phyloP scores from a whole-genome alignment of 2,888 invertebrate genomes.

The Ceriagrion tenellum region DNA sequence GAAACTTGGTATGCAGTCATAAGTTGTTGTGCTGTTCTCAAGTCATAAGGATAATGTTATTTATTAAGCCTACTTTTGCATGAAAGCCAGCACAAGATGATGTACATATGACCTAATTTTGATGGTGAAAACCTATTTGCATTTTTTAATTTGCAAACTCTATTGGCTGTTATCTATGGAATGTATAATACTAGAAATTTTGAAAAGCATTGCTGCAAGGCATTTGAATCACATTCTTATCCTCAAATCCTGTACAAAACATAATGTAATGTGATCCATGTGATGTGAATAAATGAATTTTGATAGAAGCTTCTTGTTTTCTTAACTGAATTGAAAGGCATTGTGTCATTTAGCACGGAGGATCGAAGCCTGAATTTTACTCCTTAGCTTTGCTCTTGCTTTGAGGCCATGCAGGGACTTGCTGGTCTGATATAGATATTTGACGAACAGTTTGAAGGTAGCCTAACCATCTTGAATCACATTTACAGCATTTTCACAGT shows the following conservation, averaged over 20 bases:
- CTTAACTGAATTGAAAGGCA: background rate
- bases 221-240: conserved; percentile 41
- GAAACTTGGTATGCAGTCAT: background rate
- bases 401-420: no score
- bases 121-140: background rate
- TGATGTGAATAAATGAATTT: conserved; percentile 64
- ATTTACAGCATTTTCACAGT: no score
- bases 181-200: background rate
- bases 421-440: no score
- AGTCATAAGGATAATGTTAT: background rate
- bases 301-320: conserved; percentile 42
- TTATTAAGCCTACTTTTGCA: background rate
- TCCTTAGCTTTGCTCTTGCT: no score
- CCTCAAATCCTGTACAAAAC: conserved; percentile 39
- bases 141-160: background rate
- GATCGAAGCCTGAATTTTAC: no score
- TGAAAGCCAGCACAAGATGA: background rate
- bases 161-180: background rate
- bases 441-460: no score
- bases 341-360: no score
- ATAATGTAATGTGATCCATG: conserved; percentile 49
- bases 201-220: background rate
- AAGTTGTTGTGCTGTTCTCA: background rate
- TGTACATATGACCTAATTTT: background rate
- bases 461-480: no score